Evolutionary conservation across 2,888 invertebrate genomes (phyloP).

Genomic region (Hydrotaea diabolus): DNA sequence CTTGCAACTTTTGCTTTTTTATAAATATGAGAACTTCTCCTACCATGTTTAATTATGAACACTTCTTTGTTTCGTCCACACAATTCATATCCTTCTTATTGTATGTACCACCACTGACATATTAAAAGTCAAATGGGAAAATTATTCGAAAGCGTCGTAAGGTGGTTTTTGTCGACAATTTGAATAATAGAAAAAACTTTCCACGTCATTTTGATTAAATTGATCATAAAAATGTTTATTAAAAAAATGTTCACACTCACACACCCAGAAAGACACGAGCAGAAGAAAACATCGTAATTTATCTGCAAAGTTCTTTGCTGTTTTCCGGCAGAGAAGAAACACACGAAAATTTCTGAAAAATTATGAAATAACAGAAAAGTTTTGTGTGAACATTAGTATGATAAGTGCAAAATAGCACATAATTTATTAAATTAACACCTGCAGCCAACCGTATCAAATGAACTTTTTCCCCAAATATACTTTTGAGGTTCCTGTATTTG

Average conservation of each 20-base stretch:
- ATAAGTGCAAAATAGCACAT: conserved; percentile 64
- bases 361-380: conserved; percentile 59
- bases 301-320: conserved; percentile 53
- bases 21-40: too few species aligned
- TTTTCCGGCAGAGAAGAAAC: not conserved
- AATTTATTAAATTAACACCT: conserved; percentile 68
- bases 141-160: not conserved
- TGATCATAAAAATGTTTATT: conserved; percentile 26
- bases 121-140: not conserved
- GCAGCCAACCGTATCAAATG: conserved; percentile 64
- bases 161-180: not conserved
- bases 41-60: too few species aligned
- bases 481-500: conserved; percentile 44
- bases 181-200: not conserved
- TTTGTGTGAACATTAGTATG: conserved; percentile 54
- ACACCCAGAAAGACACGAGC: not conserved
- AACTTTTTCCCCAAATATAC: conserved; percentile 50
- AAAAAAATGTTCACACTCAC: conserved; percentile 9
- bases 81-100: too few species aligned
- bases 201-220: conserved; percentile 5
- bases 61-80: too few species aligned
- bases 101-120: too few species aligned
- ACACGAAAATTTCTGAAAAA: conserved; percentile 41
- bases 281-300: conserved; percentile 44
- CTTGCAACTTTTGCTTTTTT: too few species aligned